Conservation (phyloP, 2,797 vertebrate species). For the Acrossocheilus wenchowensis region DNA sequence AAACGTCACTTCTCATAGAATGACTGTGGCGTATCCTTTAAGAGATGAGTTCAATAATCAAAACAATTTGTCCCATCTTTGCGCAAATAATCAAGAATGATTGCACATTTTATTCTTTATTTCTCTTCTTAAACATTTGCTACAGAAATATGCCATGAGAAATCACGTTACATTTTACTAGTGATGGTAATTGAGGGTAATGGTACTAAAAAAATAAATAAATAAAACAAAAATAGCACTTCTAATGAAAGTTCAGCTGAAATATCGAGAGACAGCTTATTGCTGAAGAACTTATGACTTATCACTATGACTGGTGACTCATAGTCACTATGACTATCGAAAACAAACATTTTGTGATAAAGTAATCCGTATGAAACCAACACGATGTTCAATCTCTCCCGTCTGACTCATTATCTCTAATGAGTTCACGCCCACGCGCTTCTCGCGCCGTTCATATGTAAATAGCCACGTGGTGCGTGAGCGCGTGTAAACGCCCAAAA, state of each 20-base stretch:
- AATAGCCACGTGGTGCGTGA: too few relatives aligned
- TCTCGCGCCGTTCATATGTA: too few relatives aligned
- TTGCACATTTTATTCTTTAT: background rate
- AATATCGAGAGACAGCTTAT: background rate
- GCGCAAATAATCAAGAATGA: background rate
- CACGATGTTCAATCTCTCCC: too few relatives aligned
- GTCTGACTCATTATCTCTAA: too few relatives aligned
- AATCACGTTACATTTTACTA: background rate
- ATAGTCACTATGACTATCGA: too few relatives aligned
- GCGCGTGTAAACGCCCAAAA: too few relatives aligned
- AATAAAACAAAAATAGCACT: too few relatives aligned
- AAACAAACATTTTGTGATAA: too few relatives aligned
- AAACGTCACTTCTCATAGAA: slow-evolving; percentile 2
- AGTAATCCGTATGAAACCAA: too few relatives aligned
- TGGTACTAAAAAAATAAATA: background rate
- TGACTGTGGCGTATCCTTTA: background rate
- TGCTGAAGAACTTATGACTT: background rate
- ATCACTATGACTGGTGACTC: background rate
- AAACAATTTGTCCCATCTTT: background rate
- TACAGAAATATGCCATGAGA: background rate
- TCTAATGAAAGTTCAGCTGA: background rate
- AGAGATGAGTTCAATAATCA: background rate
- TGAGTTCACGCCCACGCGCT: too few relatives aligned
- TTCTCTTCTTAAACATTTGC: background rate
- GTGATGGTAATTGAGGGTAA: background rate